Conservation (phyloP, 2,888 invertebrate genomes). For the Hydrotaea diabolus region DNA sequence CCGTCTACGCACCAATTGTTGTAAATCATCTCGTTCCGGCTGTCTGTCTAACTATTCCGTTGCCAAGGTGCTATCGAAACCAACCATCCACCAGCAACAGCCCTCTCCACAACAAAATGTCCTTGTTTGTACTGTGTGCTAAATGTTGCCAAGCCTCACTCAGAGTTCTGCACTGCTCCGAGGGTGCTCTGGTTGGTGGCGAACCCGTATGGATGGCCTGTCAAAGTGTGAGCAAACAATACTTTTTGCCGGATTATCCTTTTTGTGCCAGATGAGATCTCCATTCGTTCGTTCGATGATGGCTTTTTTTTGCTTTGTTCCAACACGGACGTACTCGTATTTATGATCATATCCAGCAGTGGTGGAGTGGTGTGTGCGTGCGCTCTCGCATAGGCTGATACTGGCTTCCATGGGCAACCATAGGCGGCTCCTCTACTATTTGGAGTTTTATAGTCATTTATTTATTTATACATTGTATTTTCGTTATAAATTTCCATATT, state of each 20-base stretch:
- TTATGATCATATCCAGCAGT: background rate
- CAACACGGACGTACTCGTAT: background rate
- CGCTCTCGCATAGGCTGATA: background rate
- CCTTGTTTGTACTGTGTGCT: background rate
- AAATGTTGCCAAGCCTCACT: background rate
- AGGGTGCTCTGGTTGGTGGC: no score
- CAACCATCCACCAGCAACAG: background rate
- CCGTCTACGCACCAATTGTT: background rate
- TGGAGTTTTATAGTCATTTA: no score
- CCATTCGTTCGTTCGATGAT: background rate
- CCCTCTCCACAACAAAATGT: background rate
- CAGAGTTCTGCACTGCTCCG: no score
- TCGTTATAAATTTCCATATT: constrained; percentile 17
- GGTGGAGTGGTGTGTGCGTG: background rate
- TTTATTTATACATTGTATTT: constrained; percentile 30
- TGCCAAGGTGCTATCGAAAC: background rate
- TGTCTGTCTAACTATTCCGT: background rate
- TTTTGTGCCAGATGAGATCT: constrained; percentile 75
- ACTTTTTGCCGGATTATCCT: constrained; percentile 75
- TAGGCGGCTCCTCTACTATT: background rate
- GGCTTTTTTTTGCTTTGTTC: background rate
- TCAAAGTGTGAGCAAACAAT: constrained; percentile 69
- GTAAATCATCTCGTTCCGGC: background rate
- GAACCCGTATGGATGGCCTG: constrained; percentile 44
- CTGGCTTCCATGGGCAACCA: constrained; percentile 17